A percentile compares a stretch with the other conserved stretches of the same genome.
Conservation (phyloP, 2,888 invertebrate genomes). For the Coenonympha glycerion region DNA sequence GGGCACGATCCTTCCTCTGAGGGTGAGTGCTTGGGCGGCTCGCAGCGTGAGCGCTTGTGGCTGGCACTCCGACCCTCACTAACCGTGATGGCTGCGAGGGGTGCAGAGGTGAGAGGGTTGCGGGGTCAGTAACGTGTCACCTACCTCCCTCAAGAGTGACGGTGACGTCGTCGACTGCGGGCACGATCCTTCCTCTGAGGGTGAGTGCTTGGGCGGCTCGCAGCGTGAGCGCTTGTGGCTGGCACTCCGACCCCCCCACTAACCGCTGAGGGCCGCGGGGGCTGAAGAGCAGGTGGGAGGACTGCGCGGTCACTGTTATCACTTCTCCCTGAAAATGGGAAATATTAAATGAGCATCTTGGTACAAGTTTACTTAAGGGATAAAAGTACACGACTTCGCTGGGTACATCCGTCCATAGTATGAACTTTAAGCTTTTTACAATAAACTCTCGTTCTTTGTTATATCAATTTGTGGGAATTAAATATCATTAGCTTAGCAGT, state of each 20-base stretch:
- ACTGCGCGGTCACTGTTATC: conserved; percentile 79
- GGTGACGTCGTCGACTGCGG: conserved; percentile 77
- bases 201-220: conserved; percentile 80
- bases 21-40: conserved; percentile 79
- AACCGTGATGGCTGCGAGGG: too few species aligned
- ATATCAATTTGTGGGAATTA: too few species aligned
- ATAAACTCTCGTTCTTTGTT: too few species aligned
- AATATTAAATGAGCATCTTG: neutral
- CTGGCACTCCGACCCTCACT: conserved; percentile 83
- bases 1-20: conserved; percentile 79
- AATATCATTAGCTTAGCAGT: too few species aligned
- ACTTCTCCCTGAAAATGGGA: conserved; percentile 45
- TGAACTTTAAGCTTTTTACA: too few species aligned
- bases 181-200: conserved; percentile 78
- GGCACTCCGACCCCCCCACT: conserved; percentile 80
- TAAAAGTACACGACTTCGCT: neutral
- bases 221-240: conserved; percentile 78
- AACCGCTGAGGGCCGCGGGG: conserved; percentile 78
- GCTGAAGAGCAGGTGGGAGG: conserved; percentile 82
- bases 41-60: conserved; percentile 78
- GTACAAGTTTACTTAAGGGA: neutral
- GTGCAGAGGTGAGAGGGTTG: too few species aligned
- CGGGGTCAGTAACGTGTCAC: neutral
- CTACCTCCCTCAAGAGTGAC: conserved; percentile 58
- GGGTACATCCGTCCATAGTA: too few species aligned